These are phyloP conservation scores for Montipora capricornis DNA, from an alignment of 64 coral and sea anemone genomes.

Conservation along the genomic window DNA sequence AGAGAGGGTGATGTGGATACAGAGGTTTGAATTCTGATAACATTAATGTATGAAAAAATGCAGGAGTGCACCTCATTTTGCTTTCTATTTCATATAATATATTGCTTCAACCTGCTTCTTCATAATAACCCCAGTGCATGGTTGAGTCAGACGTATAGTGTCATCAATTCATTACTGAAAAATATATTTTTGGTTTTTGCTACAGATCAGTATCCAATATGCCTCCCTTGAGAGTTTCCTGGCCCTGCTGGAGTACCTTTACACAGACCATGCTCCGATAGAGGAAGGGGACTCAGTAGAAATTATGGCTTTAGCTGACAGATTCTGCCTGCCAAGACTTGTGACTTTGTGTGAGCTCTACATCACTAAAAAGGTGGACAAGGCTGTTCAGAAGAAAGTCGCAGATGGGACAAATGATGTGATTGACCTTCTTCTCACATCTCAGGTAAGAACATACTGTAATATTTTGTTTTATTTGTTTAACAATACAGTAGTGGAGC, in stretches of 20 bases:
- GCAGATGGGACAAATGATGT: constrained; percentile 69
- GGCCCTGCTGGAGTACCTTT: constrained; percentile 84
- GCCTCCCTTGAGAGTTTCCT: constrained; percentile 69
- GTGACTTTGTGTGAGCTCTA: constrained; percentile 88
- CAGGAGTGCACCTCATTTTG: too few species aligned
- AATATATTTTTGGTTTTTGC: background rate
- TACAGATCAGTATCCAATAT: constrained; percentile 67
- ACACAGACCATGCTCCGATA: constrained; percentile 87
- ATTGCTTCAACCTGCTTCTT: too few species aligned
- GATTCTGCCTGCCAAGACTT: constrained; percentile 86
- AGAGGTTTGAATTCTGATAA: background rate
- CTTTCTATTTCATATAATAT: too few species aligned
- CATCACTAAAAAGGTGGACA: constrained; percentile 80
- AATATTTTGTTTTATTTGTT: too few species aligned
- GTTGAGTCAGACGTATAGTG: too few species aligned
- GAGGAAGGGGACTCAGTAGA: constrained; percentile 81
- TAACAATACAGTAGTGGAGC: too few species aligned
- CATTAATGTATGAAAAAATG: background rate
- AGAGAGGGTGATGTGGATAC: constrained; percentile 69
- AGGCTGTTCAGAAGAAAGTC: constrained; percentile 66
- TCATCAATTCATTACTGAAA: too few species aligned
- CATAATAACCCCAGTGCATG: too few species aligned
- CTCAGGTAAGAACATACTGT: constrained; percentile 64
- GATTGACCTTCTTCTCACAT: constrained; percentile 66
- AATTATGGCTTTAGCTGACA: constrained; percentile 88